These are phyloP conservation scores for Oryzias woworae DNA, from an alignment of 2,113 vertebrate species.

Conservation along the genomic window DNA sequence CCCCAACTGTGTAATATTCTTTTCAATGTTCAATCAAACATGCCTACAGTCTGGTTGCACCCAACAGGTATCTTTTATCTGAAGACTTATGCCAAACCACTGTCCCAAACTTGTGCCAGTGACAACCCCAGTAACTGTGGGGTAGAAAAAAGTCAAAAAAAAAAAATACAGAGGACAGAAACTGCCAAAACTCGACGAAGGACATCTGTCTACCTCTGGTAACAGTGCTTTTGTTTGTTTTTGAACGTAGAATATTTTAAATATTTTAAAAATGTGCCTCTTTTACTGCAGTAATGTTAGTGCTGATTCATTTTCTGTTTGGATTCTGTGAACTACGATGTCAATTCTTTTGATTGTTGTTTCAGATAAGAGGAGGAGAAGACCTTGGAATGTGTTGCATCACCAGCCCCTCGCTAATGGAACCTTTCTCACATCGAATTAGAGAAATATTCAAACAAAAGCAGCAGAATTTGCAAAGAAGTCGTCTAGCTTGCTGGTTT, in stretches of 20 bases:
- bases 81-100: too few species aligned
- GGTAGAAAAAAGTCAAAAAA: too few species aligned
- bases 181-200: too few species aligned
- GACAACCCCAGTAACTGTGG: too few species aligned
- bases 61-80: too few species aligned
- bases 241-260: background rate
- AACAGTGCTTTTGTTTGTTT: too few species aligned
- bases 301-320: background rate
- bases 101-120: too few species aligned
- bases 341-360: slow-evolving; percentile 12
- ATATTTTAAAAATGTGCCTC: background rate
- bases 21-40: too few species aligned
- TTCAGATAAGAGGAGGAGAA: background rate
- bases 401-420: slow-evolving; percentile 1
- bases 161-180: too few species aligned
- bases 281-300: background rate
- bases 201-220: too few species aligned
- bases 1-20: too few species aligned
- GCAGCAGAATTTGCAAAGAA: slow-evolving; percentile 8
- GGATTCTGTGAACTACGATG: background rate
- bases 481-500: slow-evolving; percentile 30
- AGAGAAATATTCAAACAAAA: background rate
- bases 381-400: slow-evolving; percentile 33
- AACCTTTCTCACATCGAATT: slow-evolving; percentile 33
- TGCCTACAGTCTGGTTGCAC: too few species aligned